Evolutionary conservation across 1,140 invertebrate genomes (phyloP).

Genomic region (Gryllus bimaculatus): DNA sequence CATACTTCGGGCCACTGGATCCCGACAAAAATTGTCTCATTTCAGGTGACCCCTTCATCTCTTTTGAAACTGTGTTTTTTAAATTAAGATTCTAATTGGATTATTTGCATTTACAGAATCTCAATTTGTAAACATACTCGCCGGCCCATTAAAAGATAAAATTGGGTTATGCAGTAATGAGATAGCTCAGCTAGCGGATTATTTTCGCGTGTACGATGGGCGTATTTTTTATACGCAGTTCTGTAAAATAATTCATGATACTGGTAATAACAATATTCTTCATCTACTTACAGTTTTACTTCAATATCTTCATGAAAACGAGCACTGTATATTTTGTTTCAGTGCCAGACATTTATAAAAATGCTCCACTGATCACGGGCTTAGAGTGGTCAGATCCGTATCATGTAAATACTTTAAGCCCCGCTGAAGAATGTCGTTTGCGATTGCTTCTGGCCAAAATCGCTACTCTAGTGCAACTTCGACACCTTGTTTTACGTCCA

Average conservation of each 20-base stretch:
- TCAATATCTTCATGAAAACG: neutral
- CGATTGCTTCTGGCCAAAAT: slow-evolving; percentile 57
- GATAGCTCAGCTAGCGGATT: slow-evolving; percentile 56
- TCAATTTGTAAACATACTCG: slow-evolving; percentile 55
- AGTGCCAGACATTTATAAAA: slow-evolving; percentile 40
- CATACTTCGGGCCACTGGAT: slow-evolving; percentile 54
- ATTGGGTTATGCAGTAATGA: slow-evolving; percentile 56
- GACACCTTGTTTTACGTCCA: slow-evolving; percentile 48
- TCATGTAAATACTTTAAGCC: slow-evolving; percentile 47
- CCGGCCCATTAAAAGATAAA: slow-evolving; percentile 47
- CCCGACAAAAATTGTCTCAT: slow-evolving; percentile 51
- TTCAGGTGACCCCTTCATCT: slow-evolving; percentile 42
- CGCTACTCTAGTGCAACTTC: slow-evolving; percentile 41
- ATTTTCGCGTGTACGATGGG: slow-evolving; percentile 62
- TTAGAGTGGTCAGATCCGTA: slow-evolving; percentile 53
- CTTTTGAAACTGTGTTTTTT: neutral
- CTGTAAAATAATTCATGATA: slow-evolving; percentile 55
- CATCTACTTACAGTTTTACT: neutral
- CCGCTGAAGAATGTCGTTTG: slow-evolving; percentile 48
- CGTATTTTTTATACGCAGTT: slow-evolving; percentile 59
- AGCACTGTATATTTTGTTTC: slow-evolving; percentile 7
- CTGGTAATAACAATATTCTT: slow-evolving; percentile 30
- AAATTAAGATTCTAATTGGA: neutral
- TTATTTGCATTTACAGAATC: slow-evolving; percentile 41
- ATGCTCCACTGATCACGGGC: slow-evolving; percentile 39